Base-by-base conservation (phyloP, 1,140 invertebrate species). In the Drosophila varians region DNA sequence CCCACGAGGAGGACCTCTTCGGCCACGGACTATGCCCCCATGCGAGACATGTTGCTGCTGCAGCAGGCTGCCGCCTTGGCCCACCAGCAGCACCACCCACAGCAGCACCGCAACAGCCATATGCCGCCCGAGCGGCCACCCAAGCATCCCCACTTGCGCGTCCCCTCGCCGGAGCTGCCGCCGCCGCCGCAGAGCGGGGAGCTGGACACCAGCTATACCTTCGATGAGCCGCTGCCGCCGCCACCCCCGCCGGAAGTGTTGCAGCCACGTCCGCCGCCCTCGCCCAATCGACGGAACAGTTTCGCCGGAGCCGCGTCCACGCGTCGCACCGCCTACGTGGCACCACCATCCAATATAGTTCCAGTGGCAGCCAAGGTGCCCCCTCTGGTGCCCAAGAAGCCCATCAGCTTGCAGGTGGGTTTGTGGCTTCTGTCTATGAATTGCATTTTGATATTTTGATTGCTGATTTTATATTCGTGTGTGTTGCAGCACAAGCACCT, bases 161-260 rank as follows among this genome's bases (percentile, higher is more conserved):
- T 95, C n/a, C 93, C 94, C 1, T 95, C 94, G 79, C 95, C 95
- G 0, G 95, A 95, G 77, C 77, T 95, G 71, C 95, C 95, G n/a
- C 94, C 94, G 4, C 95, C 95, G 6, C 94, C 95, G 5, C 94
- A 94, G 5, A 93, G 93, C 12, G 91, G 36, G 36, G 36, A 93
- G 21, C 93, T 94, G 69, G 93, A 93, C 73, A 94, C 94, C 69
- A 93, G 68, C 25, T 89, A 94, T 25, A 91, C 94, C 45, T 78
- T 87, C 31, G 95, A 96, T 72, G 95, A 95, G 82, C 95, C 95
- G 4, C 90, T 96, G 46, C 95, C 95, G n/a, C 95, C 95, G 6
- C 95, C 95, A 16, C 92, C 93, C 8, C 95, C 95, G 11, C 93
- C 94, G 12, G 91, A 93, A 74, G 80, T 91, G 38, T 42, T 91